Percentiles rank a stretch among this genome's conserved stretches.
phyloP scores from a whole-genome alignment of 2,888 invertebrate genomes.

The Rhingia campestris region DNA sequence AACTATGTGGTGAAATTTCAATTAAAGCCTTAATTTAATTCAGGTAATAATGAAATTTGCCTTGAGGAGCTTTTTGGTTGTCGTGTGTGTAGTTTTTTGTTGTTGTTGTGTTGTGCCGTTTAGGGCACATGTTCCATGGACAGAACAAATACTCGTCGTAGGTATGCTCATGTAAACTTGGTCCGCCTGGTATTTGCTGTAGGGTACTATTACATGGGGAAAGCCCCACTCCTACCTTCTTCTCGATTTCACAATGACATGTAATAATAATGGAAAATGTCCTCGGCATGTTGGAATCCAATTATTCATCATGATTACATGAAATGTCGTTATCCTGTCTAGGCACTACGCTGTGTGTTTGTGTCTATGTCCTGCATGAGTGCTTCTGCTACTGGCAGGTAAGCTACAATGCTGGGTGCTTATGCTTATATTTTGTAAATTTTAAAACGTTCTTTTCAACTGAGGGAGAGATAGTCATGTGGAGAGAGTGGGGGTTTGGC shows the following conservation, averaged over 20 bases:
- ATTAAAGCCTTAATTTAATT: conserved; percentile 69
- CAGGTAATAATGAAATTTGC: conserved; percentile 59
- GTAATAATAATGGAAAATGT: conserved; percentile 74
- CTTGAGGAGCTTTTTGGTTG: conserved; percentile 44
- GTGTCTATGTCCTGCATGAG: conserved; percentile 57
- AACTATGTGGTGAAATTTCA: conserved; percentile 54
- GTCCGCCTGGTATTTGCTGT: conserved; percentile 10
- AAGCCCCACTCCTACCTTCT: not conserved
- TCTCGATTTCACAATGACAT: conserved; percentile 63
- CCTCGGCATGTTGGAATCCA: conserved; percentile 73
- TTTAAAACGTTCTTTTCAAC: conserved; percentile 42
- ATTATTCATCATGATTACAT: conserved; percentile 74
- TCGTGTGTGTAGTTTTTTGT: not conserved
- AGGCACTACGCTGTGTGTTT: conserved; percentile 32
- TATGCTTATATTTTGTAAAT: conserved; percentile 59
- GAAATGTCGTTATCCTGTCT: conserved; percentile 72
- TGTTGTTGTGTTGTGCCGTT: conserved; percentile 10
- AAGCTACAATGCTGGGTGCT: conserved; percentile 50
- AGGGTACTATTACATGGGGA: conserved; percentile 41
- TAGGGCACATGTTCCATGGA: conserved; percentile 40
- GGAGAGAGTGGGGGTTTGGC: conserved; percentile 1
- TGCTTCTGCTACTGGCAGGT: conserved; percentile 67
- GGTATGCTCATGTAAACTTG: conserved; percentile 20
- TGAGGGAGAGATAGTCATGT: not conserved
- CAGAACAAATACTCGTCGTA: conserved; percentile 8